phyloP scores from a whole-genome alignment of 2,797 vertebrate genomes.

The Crypturellus tataupa region DNA sequence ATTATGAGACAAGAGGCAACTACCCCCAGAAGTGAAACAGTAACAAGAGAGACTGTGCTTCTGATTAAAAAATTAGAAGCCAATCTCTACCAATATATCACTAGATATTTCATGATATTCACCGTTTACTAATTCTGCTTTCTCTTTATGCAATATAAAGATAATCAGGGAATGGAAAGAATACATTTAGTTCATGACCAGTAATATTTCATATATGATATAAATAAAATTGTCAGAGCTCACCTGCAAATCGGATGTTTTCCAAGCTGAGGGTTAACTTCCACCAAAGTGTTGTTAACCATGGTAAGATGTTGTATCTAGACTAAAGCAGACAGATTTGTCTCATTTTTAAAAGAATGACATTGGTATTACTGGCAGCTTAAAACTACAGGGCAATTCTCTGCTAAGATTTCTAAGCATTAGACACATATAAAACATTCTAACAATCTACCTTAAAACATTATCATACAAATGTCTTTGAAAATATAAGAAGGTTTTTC shows the following conservation, averaged over 20 bases:
- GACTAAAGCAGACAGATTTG: neutral
- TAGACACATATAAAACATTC: neutral
- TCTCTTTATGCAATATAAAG: neutral
- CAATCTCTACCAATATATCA: neutral
- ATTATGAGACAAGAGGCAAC: neutral
- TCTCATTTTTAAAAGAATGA: neutral
- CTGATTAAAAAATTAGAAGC: neutral
- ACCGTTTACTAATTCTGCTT: neutral
- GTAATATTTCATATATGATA: neutral
- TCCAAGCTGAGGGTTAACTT: neutral
- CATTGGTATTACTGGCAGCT: neutral
- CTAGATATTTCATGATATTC: neutral
- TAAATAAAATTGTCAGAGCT: neutral
- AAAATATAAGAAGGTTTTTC: neutral
- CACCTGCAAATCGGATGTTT: neutral
- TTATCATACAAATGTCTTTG: neutral
- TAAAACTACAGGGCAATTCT: neutral
- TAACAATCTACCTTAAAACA: neutral
- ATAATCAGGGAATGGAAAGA: neutral
- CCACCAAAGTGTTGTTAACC: neutral
- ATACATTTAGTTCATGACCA: neutral
- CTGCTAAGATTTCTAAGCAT: neutral
- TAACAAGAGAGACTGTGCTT: fast-evolving
- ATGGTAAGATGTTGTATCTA: neutral
- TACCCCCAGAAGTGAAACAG: neutral